A percentile compares a stretch with the other conserved stretches of the same genome.
Evolutionary conservation across 1,140 invertebrate genomes (phyloP).

Genomic region (Hermatobates lingyangjiaoensis): DNA sequence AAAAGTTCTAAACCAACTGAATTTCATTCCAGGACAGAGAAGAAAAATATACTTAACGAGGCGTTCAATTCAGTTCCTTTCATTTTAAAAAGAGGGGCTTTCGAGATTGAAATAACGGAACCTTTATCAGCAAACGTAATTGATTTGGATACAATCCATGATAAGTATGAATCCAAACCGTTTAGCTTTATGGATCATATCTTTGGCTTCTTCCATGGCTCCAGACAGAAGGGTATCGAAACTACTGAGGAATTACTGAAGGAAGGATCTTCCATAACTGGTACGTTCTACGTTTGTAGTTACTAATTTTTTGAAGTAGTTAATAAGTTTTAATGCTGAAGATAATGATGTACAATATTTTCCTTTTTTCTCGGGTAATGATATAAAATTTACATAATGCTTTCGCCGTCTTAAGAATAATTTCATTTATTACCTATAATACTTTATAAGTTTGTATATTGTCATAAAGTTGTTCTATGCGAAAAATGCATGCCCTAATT

Average conservation of each 20-base stretch:
- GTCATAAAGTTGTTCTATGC: too few species aligned
- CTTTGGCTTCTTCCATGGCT: constrained; percentile 34
- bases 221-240: constrained; percentile 52
- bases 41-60: constrained; percentile 49
- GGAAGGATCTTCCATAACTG: constrained; percentile 52
- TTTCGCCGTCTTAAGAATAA: too few species aligned
- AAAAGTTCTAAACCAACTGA: constrained; percentile 5
- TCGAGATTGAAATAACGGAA: constrained; percentile 48
- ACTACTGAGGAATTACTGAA: constrained; percentile 59
- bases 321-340: too few species aligned
- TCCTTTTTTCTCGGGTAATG: too few species aligned
- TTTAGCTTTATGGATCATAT: constrained; percentile 51
- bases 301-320: too few species aligned
- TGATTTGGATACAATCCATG: constrained; percentile 55
- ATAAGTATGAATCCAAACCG: constrained; percentile 50
- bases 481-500: too few species aligned
- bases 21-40: constrained; percentile 33
- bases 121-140: constrained; percentile 48
- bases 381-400: too few species aligned
- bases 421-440: too few species aligned
- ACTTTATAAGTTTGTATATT: too few species aligned
- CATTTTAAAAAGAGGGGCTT: constrained; percentile 36
- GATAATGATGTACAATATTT: too few species aligned
- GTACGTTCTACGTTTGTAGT: too few species aligned
- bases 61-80: constrained; percentile 55